Evolutionary conservation across 2,113 vertebrate species (phyloP).

Genomic region (Spea bombifrons): DNA sequence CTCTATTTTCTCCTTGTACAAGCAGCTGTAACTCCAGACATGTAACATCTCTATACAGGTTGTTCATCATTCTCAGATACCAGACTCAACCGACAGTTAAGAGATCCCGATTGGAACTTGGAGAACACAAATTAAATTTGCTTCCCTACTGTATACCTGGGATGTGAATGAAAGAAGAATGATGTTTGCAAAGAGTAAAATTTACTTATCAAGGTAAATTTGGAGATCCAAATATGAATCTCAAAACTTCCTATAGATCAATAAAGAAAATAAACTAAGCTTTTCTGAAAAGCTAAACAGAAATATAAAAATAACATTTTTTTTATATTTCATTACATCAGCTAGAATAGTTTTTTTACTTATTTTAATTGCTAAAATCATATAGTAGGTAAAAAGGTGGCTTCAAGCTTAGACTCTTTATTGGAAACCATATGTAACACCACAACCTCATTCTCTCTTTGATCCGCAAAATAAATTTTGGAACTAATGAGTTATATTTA

Average conservation of each 20-base stretch:
- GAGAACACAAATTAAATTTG: conserved; percentile 43
- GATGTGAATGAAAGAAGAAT: conserved; percentile 35
- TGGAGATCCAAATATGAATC: not conserved
- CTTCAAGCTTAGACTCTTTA: no score
- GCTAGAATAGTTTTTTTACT: no score
- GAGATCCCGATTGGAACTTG: conserved; percentile 44
- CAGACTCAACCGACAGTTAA: conserved; percentile 45
- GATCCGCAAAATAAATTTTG: no score
- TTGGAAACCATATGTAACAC: no score
- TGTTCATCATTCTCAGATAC: conserved; percentile 46
- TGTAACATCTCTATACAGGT: conserved; percentile 46
- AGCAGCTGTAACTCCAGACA: conserved; percentile 41
- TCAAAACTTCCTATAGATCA: conserved; percentile 13
- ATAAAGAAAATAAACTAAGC: not conserved
- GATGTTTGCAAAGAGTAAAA: conserved; percentile 24
- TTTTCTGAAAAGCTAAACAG: not conserved
- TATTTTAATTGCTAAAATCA: no score
- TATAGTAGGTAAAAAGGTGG: no score
- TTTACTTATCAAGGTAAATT: conserved; percentile 5
- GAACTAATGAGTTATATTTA: no score
- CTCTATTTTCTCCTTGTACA: conserved; percentile 36
- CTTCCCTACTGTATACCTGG: conserved; percentile 18
- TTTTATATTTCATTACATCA: not conserved
- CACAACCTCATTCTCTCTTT: no score
- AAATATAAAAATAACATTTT: not conserved